Evolutionary conservation across 1,140 invertebrate species (phyloP).

Genomic region (Drosophila seguyi): DNA sequence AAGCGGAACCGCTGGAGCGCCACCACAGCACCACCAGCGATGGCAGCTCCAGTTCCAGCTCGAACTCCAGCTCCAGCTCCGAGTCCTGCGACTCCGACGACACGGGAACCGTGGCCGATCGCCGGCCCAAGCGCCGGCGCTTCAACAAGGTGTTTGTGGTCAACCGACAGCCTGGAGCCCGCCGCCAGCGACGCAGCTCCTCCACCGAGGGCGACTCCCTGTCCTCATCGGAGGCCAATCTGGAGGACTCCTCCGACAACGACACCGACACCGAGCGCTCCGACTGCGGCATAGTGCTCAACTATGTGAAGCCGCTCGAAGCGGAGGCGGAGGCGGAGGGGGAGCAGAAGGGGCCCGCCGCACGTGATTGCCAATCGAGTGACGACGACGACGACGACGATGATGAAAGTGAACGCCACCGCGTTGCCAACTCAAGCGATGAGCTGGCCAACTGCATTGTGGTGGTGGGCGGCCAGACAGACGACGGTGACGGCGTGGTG

Average conservation of each 20-base stretch:
- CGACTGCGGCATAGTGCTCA: slow-evolving; percentile 85
- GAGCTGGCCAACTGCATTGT: slow-evolving; percentile 84
- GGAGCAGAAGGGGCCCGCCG: background rate
- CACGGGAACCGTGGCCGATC: slow-evolving; percentile 79
- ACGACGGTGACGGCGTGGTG: slow-evolving; percentile 68
- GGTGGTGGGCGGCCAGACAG: slow-evolving; percentile 79
- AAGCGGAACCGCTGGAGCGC: slow-evolving; percentile 53
- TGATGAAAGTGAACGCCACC: slow-evolving; percentile 78
- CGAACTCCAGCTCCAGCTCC: slow-evolving; percentile 65
- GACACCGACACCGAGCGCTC: slow-evolving; percentile 86
- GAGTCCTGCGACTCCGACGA: slow-evolving; percentile 81
- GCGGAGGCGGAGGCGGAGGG: slow-evolving; percentile 9
- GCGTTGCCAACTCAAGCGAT: slow-evolving; percentile 77
- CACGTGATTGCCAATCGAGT: slow-evolving; percentile 54
- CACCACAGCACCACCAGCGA: slow-evolving; percentile 70
- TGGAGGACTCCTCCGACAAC: slow-evolving; percentile 86
- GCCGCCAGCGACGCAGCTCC: slow-evolving; percentile 85
- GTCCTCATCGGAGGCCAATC: slow-evolving; percentile 86
- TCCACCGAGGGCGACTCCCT: slow-evolving; percentile 87
- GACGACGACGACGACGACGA: slow-evolving; percentile 43
- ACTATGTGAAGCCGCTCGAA: slow-evolving; percentile 84
- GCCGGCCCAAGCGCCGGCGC: slow-evolving; percentile 87
- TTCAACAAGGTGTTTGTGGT: slow-evolving; percentile 92
- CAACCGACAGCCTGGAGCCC: slow-evolving; percentile 85
- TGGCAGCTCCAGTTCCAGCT: slow-evolving; percentile 43